These are phyloP conservation scores for Thaumatotibia leucotreta DNA, from an alignment of 1,140 invertebrate species.

Conservation along the genomic window DNA sequence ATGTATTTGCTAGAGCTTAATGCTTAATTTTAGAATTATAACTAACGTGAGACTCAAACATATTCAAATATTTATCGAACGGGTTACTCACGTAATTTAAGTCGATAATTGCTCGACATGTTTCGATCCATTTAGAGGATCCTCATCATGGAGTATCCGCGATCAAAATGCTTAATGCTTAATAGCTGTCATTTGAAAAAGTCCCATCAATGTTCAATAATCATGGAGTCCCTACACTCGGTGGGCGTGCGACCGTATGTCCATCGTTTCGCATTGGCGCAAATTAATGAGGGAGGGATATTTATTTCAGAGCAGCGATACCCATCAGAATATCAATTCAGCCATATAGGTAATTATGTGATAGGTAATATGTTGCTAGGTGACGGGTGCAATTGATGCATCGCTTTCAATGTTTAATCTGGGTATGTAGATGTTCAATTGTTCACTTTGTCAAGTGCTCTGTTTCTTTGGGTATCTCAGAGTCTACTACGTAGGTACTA, in stretches of 20 bases:
- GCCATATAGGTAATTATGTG: conserved; percentile 26
- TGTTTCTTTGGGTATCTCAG: not conserved
- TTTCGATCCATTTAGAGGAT: no score
- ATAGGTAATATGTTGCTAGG: conserved; percentile 39
- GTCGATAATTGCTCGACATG: no score
- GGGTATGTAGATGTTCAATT: not conserved
- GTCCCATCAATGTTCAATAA: not conserved
- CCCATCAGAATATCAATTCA: conserved; percentile 59
- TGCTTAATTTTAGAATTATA: no score
- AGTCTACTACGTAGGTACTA: no score
- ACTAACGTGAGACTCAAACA: no score
- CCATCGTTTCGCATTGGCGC: conserved; percentile 66
- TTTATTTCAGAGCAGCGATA: conserved; percentile 67
- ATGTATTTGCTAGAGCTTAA: no score
- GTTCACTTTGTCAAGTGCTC: not conserved
- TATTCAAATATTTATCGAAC: no score
- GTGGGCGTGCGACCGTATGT: conserved; percentile 39
- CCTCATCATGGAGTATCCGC: no score
- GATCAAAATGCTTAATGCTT: conserved; percentile 9
- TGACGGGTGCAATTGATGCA: not conserved
- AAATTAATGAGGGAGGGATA: conserved; percentile 70
- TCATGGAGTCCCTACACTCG: conserved; percentile 27
- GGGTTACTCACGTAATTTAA: no score
- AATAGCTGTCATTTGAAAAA: not conserved
- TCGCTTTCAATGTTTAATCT: not conserved